Conservation (phyloP, 1,140 invertebrate species). For the Drosophila fuyamai region DNA sequence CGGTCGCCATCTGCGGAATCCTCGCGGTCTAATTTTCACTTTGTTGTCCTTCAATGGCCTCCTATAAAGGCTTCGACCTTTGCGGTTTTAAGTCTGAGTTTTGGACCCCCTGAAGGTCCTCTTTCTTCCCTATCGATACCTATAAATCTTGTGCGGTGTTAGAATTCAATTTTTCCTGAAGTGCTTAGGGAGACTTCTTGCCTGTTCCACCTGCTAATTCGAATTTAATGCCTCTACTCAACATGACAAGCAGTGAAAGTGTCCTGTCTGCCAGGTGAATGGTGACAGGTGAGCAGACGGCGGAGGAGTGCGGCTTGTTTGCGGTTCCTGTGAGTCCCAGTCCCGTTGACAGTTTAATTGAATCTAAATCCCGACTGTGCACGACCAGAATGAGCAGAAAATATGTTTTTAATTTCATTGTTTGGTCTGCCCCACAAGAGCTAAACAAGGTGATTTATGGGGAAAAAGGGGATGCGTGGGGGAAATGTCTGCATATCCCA, state of each 20-base stretch:
- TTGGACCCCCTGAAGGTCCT: conserved; percentile 10
- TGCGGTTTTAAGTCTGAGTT: conserved; percentile 33
- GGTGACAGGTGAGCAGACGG: conserved; percentile 1
- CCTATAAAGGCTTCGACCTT: conserved; percentile 19
- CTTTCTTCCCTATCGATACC: conserved; percentile 26
- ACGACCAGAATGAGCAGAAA: conserved; percentile 48
- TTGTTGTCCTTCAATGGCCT: conserved; percentile 46
- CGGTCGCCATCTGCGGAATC: conserved; percentile 49
- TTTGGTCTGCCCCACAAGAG: conserved; percentile 34
- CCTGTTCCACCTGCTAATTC: conserved; percentile 39
- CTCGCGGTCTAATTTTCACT: conserved; percentile 54
- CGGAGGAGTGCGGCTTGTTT: conserved; percentile 11
- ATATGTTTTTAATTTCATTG: conserved; percentile 77
- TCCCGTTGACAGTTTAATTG: conserved; percentile 76
- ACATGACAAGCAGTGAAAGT: conserved; percentile 62
- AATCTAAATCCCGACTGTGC: conserved; percentile 67
- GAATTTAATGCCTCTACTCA: conserved; percentile 46
- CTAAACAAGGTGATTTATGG: conserved; percentile 65
- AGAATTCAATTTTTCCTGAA: conserved; percentile 45
- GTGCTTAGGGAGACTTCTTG: conserved; percentile 16
- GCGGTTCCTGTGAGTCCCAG: conserved; percentile 20
- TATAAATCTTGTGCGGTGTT: conserved; percentile 39
- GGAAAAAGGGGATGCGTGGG: not conserved
- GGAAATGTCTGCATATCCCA: not conserved
- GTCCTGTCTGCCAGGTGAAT: conserved; percentile 29